Evolutionary conservation across 2,888 invertebrate genomes (phyloP), one percentile per base, ranked within the genome.

Genomic region (Drosophila emarginata): DNA sequence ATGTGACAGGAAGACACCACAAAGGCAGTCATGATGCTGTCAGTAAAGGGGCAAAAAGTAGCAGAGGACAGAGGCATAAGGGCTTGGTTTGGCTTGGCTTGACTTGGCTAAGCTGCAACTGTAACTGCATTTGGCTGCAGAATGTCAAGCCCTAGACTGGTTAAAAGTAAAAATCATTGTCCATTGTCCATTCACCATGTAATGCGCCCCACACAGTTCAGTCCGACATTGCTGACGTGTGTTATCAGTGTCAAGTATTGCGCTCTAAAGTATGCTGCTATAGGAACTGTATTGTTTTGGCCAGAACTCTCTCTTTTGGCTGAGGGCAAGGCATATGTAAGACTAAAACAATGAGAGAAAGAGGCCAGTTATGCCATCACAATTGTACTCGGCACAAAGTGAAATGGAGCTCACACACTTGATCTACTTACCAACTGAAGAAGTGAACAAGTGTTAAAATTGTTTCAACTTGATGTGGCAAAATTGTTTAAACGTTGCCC

Each of bases 171-270:
- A 45, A 45, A 45, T 6, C 45, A 21, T 45, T 45, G 45, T 45
- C 77, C 73, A 79, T 82, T 82, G 82, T 82, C 87, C 85, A 77
- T 67, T 77, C 80, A 84, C 32, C 85, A 77, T 67, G 72, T 80
- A 84, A 82, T 87, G 87, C 87, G 76, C 32, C 2, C 64, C 79
- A 67, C 79, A 67, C 50, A 21, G 50, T 11, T 14, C 11, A 15
- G 12, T 4, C 9, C 36, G 57, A 51, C 57, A 36, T 60, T 78
- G 76, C 67, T 72, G 84, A 80, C 73, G 67, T 87, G 82, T 81
- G 72, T 72, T 88, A 89, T 89, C 89, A 88, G 89, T 88, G 87
- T 86, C 89, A 87, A 87, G 89, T 79, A 84, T 78, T 88, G 84
- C 79, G 76, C 77, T 66, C 61, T 53, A 82, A 77, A 79, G 78